Evolutionary conservation across 2,888 invertebrate species (phyloP), one percentile per base, ranked within the genome.

Genomic region (Drepana falcataria): DNA sequence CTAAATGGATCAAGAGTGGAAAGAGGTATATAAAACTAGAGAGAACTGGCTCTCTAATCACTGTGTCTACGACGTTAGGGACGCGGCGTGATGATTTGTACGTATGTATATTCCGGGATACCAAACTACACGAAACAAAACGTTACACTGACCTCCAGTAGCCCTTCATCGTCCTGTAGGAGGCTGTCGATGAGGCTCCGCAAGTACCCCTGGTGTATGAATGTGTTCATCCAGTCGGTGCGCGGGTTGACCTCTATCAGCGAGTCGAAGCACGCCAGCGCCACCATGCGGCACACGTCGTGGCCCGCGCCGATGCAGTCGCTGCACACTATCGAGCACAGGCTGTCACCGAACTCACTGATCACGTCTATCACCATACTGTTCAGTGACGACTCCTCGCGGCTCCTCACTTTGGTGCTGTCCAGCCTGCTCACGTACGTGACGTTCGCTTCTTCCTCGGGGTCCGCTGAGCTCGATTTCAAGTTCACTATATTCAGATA

Each of bases 201-300:
- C 59, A 98, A 81, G 71, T 97, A 97, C 0, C 96, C 95, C 62
- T 87, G 87, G 48, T 87, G 78, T 56, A 83, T 85, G 49, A 91
- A 65, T 40, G 83, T 84, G 56, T 81, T 74, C 78, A 89, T 81
- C 90, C 90, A 90, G n/a, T 86, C 87, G 0, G 94, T 93, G 48
- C 94, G 92, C 2, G 94, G 94, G 67, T 96, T 95, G 60, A 96
- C 88, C 60, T 95, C 94, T 0, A 97, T 89, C 49, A 98, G 87
- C 48, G 95, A 93, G 75, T 97, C 96, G 55, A 98, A 88, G 61
- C 96, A 95, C 0, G 96, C 94, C 64, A 98, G 88, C 0, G 97
- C 96, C 54, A 97, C 91, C 95, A 98, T 97, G 83, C 96, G 94
- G 72, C 96, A 96, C 7, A 98, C 95, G 66, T 97, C 96, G 74